Percentiles rank a stretch among this genome's conserved stretches.
phyloP scores from a whole-genome alignment of 2,113 vertebrate genomes.

The Podilymbus podiceps region DNA sequence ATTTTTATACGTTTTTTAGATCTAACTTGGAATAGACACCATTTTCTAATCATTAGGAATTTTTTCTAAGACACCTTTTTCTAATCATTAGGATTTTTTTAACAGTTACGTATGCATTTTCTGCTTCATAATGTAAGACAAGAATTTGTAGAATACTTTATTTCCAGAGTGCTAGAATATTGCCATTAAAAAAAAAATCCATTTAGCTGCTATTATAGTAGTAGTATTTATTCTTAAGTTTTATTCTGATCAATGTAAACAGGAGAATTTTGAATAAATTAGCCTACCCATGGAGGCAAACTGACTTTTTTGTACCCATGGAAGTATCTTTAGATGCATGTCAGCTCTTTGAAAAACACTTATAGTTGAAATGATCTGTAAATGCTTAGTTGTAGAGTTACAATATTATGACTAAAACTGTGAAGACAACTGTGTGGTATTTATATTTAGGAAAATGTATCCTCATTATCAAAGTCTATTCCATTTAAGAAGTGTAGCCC shows the following conservation, averaged over 20 bases:
- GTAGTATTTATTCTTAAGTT: not conserved
- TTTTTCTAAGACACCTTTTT: not conserved
- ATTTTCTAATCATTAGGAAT: not conserved
- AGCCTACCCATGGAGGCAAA: too few relatives aligned
- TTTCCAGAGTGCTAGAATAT: not conserved
- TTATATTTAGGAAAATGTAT: not conserved
- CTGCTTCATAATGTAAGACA: not conserved
- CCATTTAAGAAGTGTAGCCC: not conserved
- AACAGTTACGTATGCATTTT: accelerated
- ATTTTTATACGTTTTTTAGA: not conserved
- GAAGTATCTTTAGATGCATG: not conserved
- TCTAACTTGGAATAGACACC: not conserved
- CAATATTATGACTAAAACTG: not conserved
- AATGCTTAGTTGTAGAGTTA: not conserved
- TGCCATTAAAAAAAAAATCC: not conserved
- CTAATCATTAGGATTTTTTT: not conserved
- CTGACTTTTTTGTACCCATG: not conserved
- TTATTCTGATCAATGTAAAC: not conserved
- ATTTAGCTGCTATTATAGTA: not conserved
- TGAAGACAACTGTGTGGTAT: not conserved
- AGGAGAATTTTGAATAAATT: not conserved
- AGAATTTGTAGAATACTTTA: not conserved
- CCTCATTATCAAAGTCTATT: not conserved
- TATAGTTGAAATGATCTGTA: not conserved
- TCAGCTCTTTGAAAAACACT: not conserved